phyloP scores from a whole-genome alignment of 2,888 invertebrate species.

The Luperina nickerlii region DNA sequence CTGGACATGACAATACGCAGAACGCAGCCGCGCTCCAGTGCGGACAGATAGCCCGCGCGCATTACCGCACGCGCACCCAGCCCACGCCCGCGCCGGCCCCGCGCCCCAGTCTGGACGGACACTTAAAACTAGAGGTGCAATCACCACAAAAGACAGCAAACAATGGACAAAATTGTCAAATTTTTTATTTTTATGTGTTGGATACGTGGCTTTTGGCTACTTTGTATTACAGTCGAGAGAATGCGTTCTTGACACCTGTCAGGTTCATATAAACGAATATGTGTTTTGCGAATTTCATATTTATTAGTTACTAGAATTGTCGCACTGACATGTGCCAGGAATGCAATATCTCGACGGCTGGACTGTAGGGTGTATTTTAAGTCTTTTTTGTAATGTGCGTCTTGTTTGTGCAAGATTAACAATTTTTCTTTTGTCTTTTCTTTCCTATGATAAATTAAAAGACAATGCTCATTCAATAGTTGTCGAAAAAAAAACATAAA shows the following conservation, averaged over 20 bases:
- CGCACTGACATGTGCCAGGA: not conserved
- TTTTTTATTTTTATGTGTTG: not conserved
- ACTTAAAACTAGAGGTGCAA: no score
- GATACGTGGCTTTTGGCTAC: not conserved
- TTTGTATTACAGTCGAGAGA: not conserved
- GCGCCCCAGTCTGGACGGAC: no score
- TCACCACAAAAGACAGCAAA: not conserved
- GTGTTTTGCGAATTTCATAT: not conserved
- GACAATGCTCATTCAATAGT: not conserved
- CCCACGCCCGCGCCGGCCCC: no score
- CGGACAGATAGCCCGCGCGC: no score
- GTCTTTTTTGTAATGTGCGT: not conserved
- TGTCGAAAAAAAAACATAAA: not conserved
- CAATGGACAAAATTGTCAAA: not conserved
- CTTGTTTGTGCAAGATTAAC: not conserved
- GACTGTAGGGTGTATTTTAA: not conserved
- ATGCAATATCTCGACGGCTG: not conserved
- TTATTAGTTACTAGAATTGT: not conserved
- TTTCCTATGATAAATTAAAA: not conserved
- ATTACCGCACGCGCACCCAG: no score
- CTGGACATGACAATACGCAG: no score
- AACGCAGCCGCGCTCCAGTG: no score
- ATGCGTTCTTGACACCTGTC: not conserved
- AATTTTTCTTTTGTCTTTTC: not conserved
- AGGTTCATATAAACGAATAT: not conserved